Evolutionary conservation across 2,113 vertebrate genomes (phyloP).

Genomic region (Rhabdornis inornatus): DNA sequence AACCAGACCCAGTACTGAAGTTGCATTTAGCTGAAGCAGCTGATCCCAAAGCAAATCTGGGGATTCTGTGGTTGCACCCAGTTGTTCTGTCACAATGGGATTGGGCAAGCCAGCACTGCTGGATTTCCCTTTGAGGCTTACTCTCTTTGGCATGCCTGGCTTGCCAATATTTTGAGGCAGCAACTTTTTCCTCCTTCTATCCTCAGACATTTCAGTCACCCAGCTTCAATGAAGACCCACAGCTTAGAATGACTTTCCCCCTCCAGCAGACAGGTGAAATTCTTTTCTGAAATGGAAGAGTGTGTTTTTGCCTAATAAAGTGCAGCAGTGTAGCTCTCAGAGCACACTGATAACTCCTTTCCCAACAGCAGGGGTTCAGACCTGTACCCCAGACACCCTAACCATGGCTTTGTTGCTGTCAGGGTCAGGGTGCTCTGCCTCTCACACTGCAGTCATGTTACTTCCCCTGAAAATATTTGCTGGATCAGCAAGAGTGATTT

Average conservation of each 20-base stretch:
- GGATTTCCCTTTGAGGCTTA: background rate
- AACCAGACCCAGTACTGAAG: background rate
- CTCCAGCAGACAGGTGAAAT: background rate
- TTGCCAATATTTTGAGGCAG: background rate
- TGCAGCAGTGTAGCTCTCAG: background rate
- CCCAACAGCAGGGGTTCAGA: background rate
- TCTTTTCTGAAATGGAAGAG: background rate
- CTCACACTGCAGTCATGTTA: background rate
- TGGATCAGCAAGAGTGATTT: background rate
- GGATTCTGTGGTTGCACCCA: background rate
- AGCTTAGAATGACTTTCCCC: background rate
- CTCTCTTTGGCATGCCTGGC: background rate
- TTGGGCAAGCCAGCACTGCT: background rate
- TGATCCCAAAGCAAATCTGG: background rate
- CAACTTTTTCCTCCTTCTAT: background rate
- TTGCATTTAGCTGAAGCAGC: background rate
- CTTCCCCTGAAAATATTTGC: background rate
- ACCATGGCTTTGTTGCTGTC: accelerated
- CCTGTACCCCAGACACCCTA: background rate
- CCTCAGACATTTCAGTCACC: background rate
- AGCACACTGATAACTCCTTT: background rate
- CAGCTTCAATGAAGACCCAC: background rate
- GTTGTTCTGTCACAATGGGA: background rate
- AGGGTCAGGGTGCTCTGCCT: accelerated
- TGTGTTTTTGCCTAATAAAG: background rate